A percentile compares a stretch with the other conserved stretches of the same genome.
Evolutionary conservation across 1,140 invertebrate species (phyloP).

Genomic region (Phortica variegata): DNA sequence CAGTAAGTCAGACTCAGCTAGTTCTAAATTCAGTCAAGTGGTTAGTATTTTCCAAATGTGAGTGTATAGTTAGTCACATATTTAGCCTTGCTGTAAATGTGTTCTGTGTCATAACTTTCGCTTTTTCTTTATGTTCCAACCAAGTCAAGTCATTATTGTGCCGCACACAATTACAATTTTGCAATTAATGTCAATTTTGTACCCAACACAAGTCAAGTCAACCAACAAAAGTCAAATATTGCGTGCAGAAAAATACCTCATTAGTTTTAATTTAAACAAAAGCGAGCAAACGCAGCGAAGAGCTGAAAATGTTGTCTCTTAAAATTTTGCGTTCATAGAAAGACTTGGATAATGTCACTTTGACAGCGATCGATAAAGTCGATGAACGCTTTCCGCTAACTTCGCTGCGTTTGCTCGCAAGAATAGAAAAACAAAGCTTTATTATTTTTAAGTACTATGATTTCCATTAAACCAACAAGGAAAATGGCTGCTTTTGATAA

Average conservation of each 20-base stretch:
- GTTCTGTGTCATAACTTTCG: too few relatives aligned
- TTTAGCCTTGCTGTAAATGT: too few relatives aligned
- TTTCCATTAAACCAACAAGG: too few relatives aligned
- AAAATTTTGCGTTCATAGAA: background rate
- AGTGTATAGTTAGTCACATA: too few relatives aligned
- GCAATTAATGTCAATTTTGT: slow-evolving; percentile 39
- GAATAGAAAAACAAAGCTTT: slow-evolving; percentile 25
- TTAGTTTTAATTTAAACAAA: slow-evolving; percentile 45
- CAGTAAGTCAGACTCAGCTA: background rate
- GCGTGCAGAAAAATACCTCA: slow-evolving; percentile 52
- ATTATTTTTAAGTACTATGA: slow-evolving; percentile 22
- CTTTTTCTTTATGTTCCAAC: background rate
- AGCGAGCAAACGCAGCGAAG: background rate
- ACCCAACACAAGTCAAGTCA: too few relatives aligned
- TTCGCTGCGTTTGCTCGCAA: slow-evolving; percentile 4
- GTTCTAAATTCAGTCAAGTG: background rate
- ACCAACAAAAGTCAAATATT: slow-evolving; percentile 31
- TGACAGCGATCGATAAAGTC: too few relatives aligned
- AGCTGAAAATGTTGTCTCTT: background rate
- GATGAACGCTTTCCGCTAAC: background rate
- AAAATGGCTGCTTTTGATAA: slow-evolving; percentile 1
- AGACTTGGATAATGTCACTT: slow-evolving; percentile 5
- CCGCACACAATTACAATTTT: too few relatives aligned
- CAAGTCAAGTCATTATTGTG: background rate
- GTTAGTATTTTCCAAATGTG: too few relatives aligned